phyloP scores from a whole-genome alignment of 2,113 vertebrate genomes.

The Tamias sibiricus region DNA sequence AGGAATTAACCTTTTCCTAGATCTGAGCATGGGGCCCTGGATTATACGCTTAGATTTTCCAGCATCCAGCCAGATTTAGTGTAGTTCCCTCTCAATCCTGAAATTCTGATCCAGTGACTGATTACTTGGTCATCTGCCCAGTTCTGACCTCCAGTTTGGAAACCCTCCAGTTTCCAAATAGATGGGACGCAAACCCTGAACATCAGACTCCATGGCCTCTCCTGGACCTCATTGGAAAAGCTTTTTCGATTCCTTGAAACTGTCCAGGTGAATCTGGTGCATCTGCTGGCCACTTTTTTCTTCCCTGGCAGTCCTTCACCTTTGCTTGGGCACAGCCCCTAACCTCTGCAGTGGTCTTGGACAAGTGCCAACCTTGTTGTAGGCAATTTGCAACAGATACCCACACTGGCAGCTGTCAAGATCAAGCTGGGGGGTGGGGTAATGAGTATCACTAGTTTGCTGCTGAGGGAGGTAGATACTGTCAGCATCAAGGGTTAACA shows the following conservation, averaged over 20 bases:
- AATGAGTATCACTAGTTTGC: background rate
- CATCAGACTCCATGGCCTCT: too few relatives aligned
- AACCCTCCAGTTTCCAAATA: background rate
- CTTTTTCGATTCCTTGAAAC: background rate
- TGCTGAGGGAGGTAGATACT: background rate
- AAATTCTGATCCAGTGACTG: background rate
- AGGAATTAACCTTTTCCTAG: background rate
- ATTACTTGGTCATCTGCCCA: background rate
- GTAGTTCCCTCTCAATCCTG: fast-evolving
- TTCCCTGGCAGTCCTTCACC: fast-evolving
- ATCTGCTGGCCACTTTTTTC: background rate
- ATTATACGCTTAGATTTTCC: background rate
- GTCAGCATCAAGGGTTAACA: background rate
- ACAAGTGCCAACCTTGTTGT: background rate
- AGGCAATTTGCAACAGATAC: background rate
- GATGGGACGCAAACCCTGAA: background rate
- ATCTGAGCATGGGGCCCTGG: background rate
- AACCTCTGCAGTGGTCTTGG: background rate
- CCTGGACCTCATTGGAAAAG: background rate
- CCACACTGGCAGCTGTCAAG: background rate
- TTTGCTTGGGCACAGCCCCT: background rate
- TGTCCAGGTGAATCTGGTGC: background rate
- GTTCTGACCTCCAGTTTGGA: background rate
- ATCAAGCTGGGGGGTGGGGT: background rate
- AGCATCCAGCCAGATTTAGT: background rate